A percentile compares a stretch with the other conserved stretches of the same genome.
Conservation (phyloP, 2,888 invertebrate species). For the Apodemia duryi region DNA sequence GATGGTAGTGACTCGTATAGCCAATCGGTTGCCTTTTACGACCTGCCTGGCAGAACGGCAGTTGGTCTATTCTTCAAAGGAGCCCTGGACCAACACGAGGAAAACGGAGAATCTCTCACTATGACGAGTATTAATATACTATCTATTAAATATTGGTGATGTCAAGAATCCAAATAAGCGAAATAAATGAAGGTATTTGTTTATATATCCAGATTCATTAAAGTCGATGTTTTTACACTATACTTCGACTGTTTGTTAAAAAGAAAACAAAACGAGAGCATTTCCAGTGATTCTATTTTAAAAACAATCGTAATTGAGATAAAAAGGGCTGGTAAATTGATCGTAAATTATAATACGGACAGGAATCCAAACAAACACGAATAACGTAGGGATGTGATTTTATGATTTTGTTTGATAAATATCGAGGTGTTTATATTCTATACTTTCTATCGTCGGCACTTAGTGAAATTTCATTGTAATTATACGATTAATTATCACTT, state of each 20-base stretch:
- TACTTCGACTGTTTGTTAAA: neutral
- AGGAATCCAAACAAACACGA: slow-evolving; percentile 3
- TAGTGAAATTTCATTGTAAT: no score
- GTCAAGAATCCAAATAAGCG: no score
- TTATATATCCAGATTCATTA: neutral
- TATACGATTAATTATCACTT: no score
- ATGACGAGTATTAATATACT: no score
- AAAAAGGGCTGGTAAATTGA: slow-evolving; percentile 4
- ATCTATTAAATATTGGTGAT: no score
- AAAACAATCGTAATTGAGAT: slow-evolving; percentile 1
- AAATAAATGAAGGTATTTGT: neutral
- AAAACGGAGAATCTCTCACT: no score
- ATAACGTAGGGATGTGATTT: neutral
- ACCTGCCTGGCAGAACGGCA: no score
- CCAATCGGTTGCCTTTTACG: no score
- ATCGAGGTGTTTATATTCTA: neutral
- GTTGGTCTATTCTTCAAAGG: no score
- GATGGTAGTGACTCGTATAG: no score
- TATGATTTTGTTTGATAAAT: neutral
- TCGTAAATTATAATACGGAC: slow-evolving; percentile 3
- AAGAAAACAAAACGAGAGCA: neutral
- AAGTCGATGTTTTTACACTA: neutral
- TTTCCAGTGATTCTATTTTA: neutral
- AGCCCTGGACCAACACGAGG: no score
- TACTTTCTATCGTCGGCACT: no score